phyloP scores from a whole-genome alignment of 2,113 vertebrate genomes.

The Balaeniceps rex region DNA sequence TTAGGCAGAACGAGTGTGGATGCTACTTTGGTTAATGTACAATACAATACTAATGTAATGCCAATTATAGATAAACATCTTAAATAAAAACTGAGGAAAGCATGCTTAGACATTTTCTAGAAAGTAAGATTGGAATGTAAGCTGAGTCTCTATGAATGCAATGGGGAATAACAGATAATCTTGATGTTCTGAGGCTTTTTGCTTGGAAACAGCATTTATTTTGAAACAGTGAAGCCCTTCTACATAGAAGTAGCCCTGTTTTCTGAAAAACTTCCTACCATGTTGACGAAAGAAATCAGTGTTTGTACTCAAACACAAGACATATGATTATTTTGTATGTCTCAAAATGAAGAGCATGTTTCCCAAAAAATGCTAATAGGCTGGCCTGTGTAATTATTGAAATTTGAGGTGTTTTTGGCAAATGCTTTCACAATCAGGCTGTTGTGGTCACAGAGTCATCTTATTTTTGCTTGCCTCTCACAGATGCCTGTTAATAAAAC shows the following conservation, averaged over 20 bases:
- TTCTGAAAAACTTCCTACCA: background rate
- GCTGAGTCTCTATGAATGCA: background rate
- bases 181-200: background rate
- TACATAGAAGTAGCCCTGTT: background rate
- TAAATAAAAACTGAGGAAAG: slow-evolving; percentile 60
- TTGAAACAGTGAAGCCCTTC: background rate
- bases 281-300: slow-evolving; percentile 20
- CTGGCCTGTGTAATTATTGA: background rate
- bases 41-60: background rate
- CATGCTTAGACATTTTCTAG: slow-evolving; percentile 19
- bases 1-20: background rate
- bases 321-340: background rate
- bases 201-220: background rate
- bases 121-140: slow-evolving; percentile 28
- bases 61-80: slow-evolving; percentile 55
- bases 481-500: background rate
- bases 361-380: background rate
- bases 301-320: slow-evolving; percentile 6
- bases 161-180: background rate
- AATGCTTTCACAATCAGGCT: background rate
- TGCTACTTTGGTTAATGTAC: background rate
- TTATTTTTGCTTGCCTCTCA: background rate
- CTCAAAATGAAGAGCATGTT: background rate
- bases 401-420: background rate
- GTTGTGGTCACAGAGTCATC: background rate